Base-by-base conservation (phyloP, 2,888 invertebrate species). In the Latrodectus hesperus region DNA sequence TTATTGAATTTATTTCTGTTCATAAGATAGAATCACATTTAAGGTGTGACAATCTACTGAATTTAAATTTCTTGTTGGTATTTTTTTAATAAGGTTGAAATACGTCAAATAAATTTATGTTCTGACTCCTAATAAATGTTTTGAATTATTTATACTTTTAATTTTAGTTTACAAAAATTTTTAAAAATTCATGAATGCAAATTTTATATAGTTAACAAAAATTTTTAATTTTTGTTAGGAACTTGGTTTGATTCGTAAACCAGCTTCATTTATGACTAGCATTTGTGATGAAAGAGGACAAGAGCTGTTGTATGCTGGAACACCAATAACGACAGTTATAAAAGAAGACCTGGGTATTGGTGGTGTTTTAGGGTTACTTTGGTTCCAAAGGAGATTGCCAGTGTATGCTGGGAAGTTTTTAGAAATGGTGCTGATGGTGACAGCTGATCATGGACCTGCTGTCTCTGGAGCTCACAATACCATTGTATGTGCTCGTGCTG, bases 231-330 rank as follows among this genome's bases (percentile, higher is more conserved):
- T 83, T 78, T 91, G 92, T 6, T 92, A 96, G 95, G 99, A 99
- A 93, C 94, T 99, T 88, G 99, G 99, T 16, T 93, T 99, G 11
- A 99, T 99, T 92, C 95, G 99, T 64, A 99, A 99, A 92, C 99
- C 99, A 67, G 99, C 99, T 0, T 98, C 98, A 2, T 99, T 99
- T 93, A 99, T 99, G 96, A 99, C 99, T 26, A 98, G 98, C 17
- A 99, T 99, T 91, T 99, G 99, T 92, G 99, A 99, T 93, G 99
- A 99, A 93, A 94, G 99, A 90, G 99, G 99, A 12, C 98, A 99
- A 92, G 99, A 99, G 93, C 93, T 99, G 88, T 94, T 97, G 83
- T 99, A 99, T 93, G 99, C 99, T 90, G 99, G 99, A 64, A 97
- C 98, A 93, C 95, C 95, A 16, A 95, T 95, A 90, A 94, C 94